phyloP scores from a whole-genome alignment of 2,888 invertebrate species.

The Agrilus mali region DNA sequence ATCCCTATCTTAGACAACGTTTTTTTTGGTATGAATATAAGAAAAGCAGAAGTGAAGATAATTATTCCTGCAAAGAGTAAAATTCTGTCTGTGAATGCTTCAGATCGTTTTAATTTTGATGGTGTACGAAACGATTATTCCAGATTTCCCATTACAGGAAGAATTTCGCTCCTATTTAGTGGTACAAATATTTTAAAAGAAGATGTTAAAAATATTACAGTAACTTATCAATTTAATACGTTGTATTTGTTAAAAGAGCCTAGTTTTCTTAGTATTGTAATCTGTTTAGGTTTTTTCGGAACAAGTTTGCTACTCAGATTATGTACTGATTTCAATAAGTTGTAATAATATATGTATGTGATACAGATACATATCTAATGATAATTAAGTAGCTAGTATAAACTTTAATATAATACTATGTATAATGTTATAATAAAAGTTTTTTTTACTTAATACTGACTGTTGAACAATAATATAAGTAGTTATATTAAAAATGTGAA shows the following conservation, averaged over 20 bases:
- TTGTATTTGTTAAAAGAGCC: background rate
- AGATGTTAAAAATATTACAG: constrained; percentile 11
- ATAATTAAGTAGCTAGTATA: too few relatives aligned
- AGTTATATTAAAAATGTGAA: too few relatives aligned
- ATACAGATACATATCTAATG: too few relatives aligned
- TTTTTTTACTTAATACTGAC: too few relatives aligned
- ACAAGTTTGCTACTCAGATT: too few relatives aligned
- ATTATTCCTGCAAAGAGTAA: constrained; percentile 16
- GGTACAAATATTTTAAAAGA: constrained; percentile 15
- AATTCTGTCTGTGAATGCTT: constrained; percentile 6
- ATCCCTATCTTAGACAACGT: constrained; percentile 18
- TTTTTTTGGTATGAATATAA: constrained; percentile 14
- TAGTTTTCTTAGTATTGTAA: too few relatives aligned
- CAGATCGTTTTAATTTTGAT: constrained; percentile 7
- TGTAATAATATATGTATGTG: too few relatives aligned
- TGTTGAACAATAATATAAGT: too few relatives aligned
- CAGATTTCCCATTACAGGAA: constrained; percentile 12
- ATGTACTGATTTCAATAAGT: too few relatives aligned
- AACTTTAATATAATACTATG: too few relatives aligned
- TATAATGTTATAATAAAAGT: too few relatives aligned
- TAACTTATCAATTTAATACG: constrained; percentile 12
- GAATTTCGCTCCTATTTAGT: constrained; percentile 13
- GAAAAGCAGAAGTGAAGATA: constrained; percentile 13
- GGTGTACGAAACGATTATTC: constrained; percentile 5
- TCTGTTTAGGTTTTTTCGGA: too few relatives aligned